These are phyloP conservation scores for Lethrus apterus DNA, from an alignment of 1,140 invertebrate genomes.

Conservation along the genomic window DNA sequence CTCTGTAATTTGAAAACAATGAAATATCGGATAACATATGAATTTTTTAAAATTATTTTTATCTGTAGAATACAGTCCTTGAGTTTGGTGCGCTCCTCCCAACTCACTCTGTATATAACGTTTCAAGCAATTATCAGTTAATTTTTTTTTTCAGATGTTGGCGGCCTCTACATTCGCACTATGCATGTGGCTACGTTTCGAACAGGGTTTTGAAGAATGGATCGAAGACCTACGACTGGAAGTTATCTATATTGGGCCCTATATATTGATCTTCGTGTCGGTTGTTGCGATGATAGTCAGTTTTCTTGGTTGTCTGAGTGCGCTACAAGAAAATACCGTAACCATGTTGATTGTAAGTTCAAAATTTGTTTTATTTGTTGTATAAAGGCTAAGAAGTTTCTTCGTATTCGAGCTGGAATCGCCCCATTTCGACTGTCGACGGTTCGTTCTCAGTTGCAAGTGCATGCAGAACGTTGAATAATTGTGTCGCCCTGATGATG, in stretches of 20 bases:
- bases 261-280: slow-evolving; percentile 64
- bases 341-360: slow-evolving; percentile 55
- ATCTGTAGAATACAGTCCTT: too few species aligned
- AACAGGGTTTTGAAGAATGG: slow-evolving; percentile 73
- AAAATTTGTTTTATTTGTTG: slow-evolving; percentile 3
- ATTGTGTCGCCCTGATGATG: too few species aligned
- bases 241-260: slow-evolving; percentile 73
- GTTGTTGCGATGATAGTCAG: slow-evolving; percentile 63
- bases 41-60: too few species aligned
- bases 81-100: too few species aligned
- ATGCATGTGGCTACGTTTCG: slow-evolving; percentile 71
- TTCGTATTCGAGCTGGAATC: neutral
- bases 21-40: too few species aligned
- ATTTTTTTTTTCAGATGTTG: slow-evolving; percentile 56
- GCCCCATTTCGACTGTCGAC: neutral
- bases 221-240: slow-evolving; percentile 63
- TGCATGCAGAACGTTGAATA: too few species aligned
- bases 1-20: too few species aligned
- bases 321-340: slow-evolving; percentile 57
- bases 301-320: slow-evolving; percentile 67
- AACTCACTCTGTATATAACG: too few species aligned
- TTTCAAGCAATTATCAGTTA: slow-evolving; percentile 14
- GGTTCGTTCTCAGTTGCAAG: neutral
- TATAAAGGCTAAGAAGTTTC: neutral
- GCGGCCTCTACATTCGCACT: slow-evolving; percentile 67